These are phyloP conservation scores for Papilio polyxenes DNA, from an alignment of 1,140 invertebrate genomes.

Conservation along the genomic window DNA sequence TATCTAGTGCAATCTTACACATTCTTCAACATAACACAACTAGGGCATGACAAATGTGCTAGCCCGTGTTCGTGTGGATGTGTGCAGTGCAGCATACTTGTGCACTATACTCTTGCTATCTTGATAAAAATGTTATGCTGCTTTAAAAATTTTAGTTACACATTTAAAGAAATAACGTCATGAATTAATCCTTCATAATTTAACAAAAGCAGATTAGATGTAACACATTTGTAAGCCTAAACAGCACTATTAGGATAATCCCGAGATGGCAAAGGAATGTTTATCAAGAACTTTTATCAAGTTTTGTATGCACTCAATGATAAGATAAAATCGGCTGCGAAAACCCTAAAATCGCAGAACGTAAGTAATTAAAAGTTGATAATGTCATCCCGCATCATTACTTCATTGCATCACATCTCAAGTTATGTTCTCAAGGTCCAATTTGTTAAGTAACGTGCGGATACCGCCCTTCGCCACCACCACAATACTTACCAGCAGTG, in stretches of 20 bases:
- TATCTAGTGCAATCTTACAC: not conserved
- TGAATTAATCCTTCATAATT: not conserved
- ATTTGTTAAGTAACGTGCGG: constrained; percentile 45
- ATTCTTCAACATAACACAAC: constrained; percentile 55
- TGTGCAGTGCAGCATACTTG: not conserved
- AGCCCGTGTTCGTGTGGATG: not conserved
- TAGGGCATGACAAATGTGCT: constrained; percentile 52
- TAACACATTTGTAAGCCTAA: constrained; percentile 3
- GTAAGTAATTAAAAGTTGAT: constrained; percentile 32
- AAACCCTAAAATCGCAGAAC: constrained; percentile 42
- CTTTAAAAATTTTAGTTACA: too few species aligned
- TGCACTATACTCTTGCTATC: too few species aligned
- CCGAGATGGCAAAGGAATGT: constrained; percentile 49
- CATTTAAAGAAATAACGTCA: not conserved
- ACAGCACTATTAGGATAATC: constrained; percentile 50
- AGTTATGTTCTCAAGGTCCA: constrained; percentile 62
- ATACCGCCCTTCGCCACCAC: not conserved
- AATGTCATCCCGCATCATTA: constrained; percentile 44
- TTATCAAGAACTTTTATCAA: constrained; percentile 54
- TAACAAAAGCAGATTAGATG: not conserved
- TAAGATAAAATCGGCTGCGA: constrained; percentile 58
- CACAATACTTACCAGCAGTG: constrained; percentile 62
- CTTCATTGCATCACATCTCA: constrained; percentile 60
- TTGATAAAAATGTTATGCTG: too few species aligned
- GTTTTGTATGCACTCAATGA: constrained; percentile 50